Percentiles rank a stretch among this genome's conserved stretches.
Evolutionary conservation across 2,797 vertebrate genomes (phyloP).

Genomic region (Coranthus polyacanthus): DNA sequence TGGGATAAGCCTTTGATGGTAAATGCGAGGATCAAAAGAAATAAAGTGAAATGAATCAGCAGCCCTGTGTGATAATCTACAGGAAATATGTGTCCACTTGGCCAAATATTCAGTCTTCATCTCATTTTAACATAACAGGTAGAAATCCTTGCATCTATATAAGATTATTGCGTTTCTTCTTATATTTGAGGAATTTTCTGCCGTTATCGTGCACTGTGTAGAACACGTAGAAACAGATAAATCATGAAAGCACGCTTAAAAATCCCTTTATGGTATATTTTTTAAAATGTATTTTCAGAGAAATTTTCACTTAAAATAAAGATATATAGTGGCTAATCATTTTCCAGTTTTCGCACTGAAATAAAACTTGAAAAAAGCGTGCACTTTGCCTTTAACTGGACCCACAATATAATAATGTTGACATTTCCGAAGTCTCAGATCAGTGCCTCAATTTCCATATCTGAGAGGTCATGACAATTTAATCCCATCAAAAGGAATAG

Average conservation of each 20-base stretch:
- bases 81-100: slow-evolving; percentile 8
- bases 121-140: neutral
- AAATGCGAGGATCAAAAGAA: slow-evolving; percentile 49
- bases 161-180: neutral
- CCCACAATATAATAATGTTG: slow-evolving; percentile 75
- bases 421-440: slow-evolving; percentile 79
- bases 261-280: too few relatives aligned
- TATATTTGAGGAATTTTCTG: neutral
- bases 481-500: slow-evolving; percentile 84
- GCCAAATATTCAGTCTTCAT: neutral
- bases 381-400: slow-evolving; percentile 55
- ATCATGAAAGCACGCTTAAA: neutral
- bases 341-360: slow-evolving; percentile 5
- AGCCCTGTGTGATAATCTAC: slow-evolving; percentile 27
- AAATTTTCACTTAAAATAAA: neutral
- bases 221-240: neutral
- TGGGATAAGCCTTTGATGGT: slow-evolving; percentile 46
- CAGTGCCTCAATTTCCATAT: slow-evolving; percentile 81
- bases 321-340: neutral
- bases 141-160: neutral
- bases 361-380: slow-evolving; percentile 13
- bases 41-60: slow-evolving; percentile 29
- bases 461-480: slow-evolving; percentile 81
- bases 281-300: too few relatives aligned
- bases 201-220: too few relatives aligned